phyloP scores from a whole-genome alignment of 1,140 invertebrate species.

The Orius laevigatus region DNA sequence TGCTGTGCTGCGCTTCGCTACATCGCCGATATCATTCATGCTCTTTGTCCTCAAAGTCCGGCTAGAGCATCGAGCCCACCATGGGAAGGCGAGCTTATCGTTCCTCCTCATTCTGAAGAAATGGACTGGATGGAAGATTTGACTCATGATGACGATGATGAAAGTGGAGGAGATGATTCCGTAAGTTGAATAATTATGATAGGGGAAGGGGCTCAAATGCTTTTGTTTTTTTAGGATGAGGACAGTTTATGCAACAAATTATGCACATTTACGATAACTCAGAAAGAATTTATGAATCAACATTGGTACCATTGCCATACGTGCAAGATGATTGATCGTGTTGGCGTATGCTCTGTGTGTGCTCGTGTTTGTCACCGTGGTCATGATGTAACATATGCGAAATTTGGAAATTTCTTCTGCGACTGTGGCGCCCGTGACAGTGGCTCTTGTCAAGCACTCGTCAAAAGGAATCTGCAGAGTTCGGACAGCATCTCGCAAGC shows the following conservation, averaged over 20 bases:
- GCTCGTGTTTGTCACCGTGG: slow-evolving; percentile 91
- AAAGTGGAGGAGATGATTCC: slow-evolving; percentile 81
- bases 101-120: slow-evolving; percentile 49
- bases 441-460: slow-evolving; percentile 50
- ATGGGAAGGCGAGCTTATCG: slow-evolving; percentile 59
- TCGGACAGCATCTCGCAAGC: slow-evolving; percentile 15
- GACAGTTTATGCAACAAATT: slow-evolving; percentile 86
- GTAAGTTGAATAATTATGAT: no score
- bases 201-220: no score
- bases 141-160: slow-evolving; percentile 67
- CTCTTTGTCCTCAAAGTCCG: slow-evolving; percentile 22
- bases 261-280: slow-evolving; percentile 91
- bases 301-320: slow-evolving; percentile 97
- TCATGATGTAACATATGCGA: slow-evolving; percentile 94
- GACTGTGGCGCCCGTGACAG: slow-evolving; percentile 96
- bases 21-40: slow-evolving; percentile 36
- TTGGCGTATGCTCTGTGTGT: slow-evolving; percentile 94
- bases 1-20: slow-evolving; percentile 63
- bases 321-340: slow-evolving; percentile 94
- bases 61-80: slow-evolving; percentile 47
- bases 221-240: slow-evolving; percentile 49
- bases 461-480: slow-evolving; percentile 45
- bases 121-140: slow-evolving; percentile 70
- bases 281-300: slow-evolving; percentile 97
- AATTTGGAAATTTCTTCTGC: slow-evolving; percentile 97